phyloP scores from a whole-genome alignment of 64 coral and sea anemone species.

The Porites australiensis region DNA sequence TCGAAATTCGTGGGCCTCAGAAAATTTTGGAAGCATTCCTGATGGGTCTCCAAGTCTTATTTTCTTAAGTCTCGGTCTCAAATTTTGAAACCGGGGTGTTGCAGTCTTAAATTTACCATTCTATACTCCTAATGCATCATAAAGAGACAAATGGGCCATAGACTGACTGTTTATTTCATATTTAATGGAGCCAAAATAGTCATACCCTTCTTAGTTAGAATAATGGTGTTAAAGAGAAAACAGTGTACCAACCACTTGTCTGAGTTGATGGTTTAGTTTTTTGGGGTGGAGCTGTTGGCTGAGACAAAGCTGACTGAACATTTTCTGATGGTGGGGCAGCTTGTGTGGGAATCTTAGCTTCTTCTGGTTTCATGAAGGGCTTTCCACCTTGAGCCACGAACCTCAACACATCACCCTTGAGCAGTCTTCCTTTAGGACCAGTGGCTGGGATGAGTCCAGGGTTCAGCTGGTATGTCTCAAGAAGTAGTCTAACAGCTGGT shows the following conservation, averaged over 20 bases:
- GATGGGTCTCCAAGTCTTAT: too few relatives aligned
- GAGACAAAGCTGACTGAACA: background rate
- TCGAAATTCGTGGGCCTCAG: too few relatives aligned
- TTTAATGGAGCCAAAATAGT: too few relatives aligned
- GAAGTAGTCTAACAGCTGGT: conserved; percentile 84
- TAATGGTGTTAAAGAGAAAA: too few relatives aligned
- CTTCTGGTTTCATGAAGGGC: conserved; percentile 7
- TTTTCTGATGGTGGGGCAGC: background rate
- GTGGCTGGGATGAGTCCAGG: conserved; percentile 79
- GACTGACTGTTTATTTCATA: too few relatives aligned
- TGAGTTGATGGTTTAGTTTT: background rate
- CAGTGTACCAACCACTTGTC: conserved; percentile 25
- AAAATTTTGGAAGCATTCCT: too few relatives aligned
- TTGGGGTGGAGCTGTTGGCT: background rate
- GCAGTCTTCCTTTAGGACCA: conserved; percentile 74
- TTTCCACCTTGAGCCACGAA: conserved; percentile 59
- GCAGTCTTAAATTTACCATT: too few relatives aligned
- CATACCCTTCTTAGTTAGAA: too few relatives aligned
- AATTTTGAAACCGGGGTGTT: too few relatives aligned
- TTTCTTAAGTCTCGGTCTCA: too few relatives aligned
- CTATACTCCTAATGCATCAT: too few relatives aligned
- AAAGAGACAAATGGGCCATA: too few relatives aligned
- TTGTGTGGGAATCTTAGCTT: background rate
- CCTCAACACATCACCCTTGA: conserved; percentile 85
- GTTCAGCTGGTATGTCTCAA: conserved; percentile 79